phyloP scores from a whole-genome alignment of 2,113 vertebrate genomes.

The Pterocles gutturalis region DNA sequence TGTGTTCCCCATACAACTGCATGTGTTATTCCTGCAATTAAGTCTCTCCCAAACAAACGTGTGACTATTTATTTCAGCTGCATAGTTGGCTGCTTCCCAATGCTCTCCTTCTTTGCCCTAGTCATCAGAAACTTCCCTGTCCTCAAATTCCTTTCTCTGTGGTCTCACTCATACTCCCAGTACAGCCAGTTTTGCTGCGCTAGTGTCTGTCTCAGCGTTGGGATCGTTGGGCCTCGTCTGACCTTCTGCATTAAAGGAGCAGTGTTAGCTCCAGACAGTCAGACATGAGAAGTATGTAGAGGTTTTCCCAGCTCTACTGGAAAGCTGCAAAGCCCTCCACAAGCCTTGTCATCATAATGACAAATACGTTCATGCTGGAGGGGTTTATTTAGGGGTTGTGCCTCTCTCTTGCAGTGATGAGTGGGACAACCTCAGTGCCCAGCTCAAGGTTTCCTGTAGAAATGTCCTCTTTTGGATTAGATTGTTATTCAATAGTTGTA shows the following conservation, averaged over 20 bases:
- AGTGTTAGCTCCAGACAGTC: slow-evolving; percentile 54
- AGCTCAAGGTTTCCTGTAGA: not conserved
- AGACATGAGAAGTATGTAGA: slow-evolving; percentile 46
- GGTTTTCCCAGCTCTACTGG: not conserved
- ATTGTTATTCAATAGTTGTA: not conserved
- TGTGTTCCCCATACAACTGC: not conserved
- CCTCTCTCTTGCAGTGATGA: not conserved
- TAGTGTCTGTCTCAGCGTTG: slow-evolving; percentile 44
- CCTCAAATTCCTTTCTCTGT: slow-evolving; percentile 64
- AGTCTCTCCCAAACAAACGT: not conserved
- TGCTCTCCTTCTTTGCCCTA: slow-evolving; percentile 21
- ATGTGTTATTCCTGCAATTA: slow-evolving; percentile 42
- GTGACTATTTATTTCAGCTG: slow-evolving; percentile 37
- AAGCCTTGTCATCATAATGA: slow-evolving; percentile 6
- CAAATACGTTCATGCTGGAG: not conserved
- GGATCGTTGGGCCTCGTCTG: not conserved
- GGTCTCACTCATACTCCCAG: slow-evolving; percentile 32
- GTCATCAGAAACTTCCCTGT: slow-evolving; percentile 52
- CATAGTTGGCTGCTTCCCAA: slow-evolving; percentile 48
- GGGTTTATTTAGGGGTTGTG: not conserved
- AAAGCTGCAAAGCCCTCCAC: slow-evolving; percentile 4
- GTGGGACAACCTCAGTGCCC: not conserved
- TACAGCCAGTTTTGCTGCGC: slow-evolving; percentile 46
- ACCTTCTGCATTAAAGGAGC: slow-evolving; percentile 44
- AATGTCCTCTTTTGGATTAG: not conserved